A percentile compares a stretch with the other conserved stretches of the same genome.
Evolutionary conservation across 2,113 vertebrate genomes (phyloP).

Genomic region (Trogon surrucura): DNA sequence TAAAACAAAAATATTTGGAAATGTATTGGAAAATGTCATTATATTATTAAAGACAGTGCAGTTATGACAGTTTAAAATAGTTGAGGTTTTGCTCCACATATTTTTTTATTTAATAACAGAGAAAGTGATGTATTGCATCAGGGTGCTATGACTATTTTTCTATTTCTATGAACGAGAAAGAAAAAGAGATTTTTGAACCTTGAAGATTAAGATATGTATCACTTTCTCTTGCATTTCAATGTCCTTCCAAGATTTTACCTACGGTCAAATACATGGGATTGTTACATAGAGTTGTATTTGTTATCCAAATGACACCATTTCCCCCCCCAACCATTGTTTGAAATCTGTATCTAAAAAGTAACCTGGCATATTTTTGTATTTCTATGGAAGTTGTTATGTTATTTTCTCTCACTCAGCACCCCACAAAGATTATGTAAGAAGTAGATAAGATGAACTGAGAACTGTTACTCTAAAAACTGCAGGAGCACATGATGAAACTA

Average conservation of each 20-base stretch:
- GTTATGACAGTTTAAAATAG: not conserved
- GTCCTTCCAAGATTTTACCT: not conserved
- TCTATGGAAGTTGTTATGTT: accelerated
- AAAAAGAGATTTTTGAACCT: not conserved
- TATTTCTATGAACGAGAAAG: not conserved
- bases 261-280: not conserved
- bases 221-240: not conserved
- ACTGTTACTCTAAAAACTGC: not conserved
- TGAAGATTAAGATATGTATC: not conserved
- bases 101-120: not conserved
- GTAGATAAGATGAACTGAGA: not conserved
- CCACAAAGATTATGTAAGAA: not conserved
- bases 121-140: not conserved
- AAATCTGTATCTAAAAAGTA: not conserved
- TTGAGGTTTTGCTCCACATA: not conserved
- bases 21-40: not conserved
- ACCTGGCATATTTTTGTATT: not conserved
- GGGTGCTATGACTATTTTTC: not conserved
- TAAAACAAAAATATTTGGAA: not conserved
- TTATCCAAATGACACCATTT: not conserved
- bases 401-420: not conserved
- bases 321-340: not conserved
- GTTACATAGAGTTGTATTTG: not conserved
- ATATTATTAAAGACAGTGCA: not conserved
- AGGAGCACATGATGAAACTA: not conserved